Percentiles rank a stretch among this genome's conserved stretches.
Evolutionary conservation across 2,888 invertebrate genomes (phyloP).

Genomic region (Acanthosepion esculentum): DNA sequence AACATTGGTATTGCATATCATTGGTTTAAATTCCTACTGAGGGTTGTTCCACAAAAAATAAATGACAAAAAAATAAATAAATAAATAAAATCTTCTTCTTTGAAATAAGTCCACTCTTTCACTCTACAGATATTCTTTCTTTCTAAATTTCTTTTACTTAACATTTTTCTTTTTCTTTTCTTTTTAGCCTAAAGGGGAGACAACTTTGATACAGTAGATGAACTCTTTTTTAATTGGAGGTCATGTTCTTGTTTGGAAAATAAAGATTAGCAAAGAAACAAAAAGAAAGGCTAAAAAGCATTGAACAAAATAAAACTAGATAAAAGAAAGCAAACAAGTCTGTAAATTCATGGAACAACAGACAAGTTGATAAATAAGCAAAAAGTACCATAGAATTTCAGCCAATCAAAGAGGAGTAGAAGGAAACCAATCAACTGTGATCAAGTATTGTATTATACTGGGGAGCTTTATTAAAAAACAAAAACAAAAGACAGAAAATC

Average conservation of each 20-base stretch:
- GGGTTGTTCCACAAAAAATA: neutral
- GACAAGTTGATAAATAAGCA: conserved; percentile 22
- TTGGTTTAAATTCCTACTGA: neutral
- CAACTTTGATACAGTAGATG: neutral
- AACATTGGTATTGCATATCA: neutral
- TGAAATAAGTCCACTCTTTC: neutral
- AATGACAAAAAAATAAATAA: neutral
- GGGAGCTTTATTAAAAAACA: neutral
- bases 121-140: neutral
- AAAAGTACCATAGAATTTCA: conserved; percentile 18
- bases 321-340: neutral
- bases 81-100: neutral
- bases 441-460: conserved; percentile 14
- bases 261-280: conserved; percentile 2
- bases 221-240: conserved; percentile 33
- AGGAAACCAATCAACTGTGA: conserved; percentile 22
- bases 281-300: neutral
- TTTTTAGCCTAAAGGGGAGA: neutral
- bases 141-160: neutral
- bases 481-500: neutral
- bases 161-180: neutral
- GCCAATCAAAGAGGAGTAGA: neutral
- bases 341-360: conserved; percentile 33
- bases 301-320: neutral
- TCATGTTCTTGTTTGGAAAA: conserved; percentile 22